A percentile compares a stretch with the other conserved stretches of the same genome.
These are phyloP conservation scores for Pardalotus punctatus DNA, from an alignment of 2,113 vertebrate genomes.

Conservation along the genomic window DNA sequence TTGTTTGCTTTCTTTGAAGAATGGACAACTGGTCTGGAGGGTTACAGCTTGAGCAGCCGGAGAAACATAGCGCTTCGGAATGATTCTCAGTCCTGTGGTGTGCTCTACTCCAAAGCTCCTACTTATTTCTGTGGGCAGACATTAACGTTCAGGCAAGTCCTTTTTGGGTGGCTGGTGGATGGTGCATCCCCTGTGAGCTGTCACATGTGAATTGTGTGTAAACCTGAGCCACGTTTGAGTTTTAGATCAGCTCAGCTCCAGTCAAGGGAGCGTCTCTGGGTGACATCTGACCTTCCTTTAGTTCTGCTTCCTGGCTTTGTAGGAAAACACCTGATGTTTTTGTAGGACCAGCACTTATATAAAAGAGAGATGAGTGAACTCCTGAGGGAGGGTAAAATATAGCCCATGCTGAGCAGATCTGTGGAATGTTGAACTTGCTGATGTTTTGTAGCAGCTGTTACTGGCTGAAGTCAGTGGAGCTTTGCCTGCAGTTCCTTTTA, in stretches of 20 bases:
- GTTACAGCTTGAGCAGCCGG: conserved; percentile 94
- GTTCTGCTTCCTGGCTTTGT: background rate
- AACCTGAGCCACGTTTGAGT: background rate
- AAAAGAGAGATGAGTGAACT: background rate
- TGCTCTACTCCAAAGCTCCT: conserved; percentile 91
- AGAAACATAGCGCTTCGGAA: conserved; percentile 92
- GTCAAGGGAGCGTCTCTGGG: background rate
- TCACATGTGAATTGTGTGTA: background rate
- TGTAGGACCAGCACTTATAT: background rate
- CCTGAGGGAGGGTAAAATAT: background rate
- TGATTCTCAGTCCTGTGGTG: conserved; percentile 75
- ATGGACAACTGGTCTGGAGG: conserved; percentile 88
- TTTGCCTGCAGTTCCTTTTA: background rate
- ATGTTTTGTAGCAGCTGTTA: background rate
- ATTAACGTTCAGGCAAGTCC: conserved; percentile 88
- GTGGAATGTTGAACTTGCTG: background rate
- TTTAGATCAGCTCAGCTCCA: background rate
- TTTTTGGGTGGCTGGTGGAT: background rate
- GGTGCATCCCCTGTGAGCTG: background rate
- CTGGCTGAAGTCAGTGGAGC: background rate
- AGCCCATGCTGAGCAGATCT: background rate
- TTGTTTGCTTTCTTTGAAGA: conserved; percentile 68
- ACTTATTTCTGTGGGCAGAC: conserved; percentile 95
- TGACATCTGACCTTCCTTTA: background rate
- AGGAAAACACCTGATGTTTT: background rate